Evolutionary conservation across 2,113 vertebrate genomes (phyloP).

Genomic region (Hydropotes inermis): DNA sequence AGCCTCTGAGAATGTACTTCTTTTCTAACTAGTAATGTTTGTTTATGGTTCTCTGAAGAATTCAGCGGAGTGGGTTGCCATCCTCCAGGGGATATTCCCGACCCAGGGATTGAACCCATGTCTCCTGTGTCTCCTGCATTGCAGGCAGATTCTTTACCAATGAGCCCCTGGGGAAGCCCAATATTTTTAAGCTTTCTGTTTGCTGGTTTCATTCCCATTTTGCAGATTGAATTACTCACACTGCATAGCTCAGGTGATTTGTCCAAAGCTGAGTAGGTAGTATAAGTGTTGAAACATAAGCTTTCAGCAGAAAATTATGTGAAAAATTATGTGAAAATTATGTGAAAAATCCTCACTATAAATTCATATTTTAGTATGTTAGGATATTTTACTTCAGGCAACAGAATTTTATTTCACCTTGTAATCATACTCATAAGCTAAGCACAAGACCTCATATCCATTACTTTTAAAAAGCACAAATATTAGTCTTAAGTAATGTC

Average conservation of each 20-base stretch:
- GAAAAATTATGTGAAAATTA: not conserved
- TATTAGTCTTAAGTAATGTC: not conserved
- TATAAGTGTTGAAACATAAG: constrained; percentile 24
- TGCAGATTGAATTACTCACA: constrained; percentile 49
- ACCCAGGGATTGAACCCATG: not conserved
- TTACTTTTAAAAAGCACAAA: not conserved
- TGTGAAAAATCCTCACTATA: not conserved
- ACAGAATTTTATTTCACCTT: constrained; percentile 41
- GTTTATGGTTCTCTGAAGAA: constrained; percentile 14
- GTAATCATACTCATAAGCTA: constrained; percentile 16
- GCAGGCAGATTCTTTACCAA: not conserved
- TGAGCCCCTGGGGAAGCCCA: not conserved
- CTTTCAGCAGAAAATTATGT: not conserved
- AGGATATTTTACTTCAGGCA: not conserved
- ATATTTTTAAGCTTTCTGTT: constrained; percentile 41
- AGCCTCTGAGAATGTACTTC: not conserved
- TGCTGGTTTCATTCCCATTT: constrained; percentile 17
- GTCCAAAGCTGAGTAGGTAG: not conserved
- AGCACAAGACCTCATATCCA: not conserved
- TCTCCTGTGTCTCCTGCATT: not conserved
- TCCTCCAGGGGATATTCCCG: not conserved
- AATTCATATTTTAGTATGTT: not conserved
- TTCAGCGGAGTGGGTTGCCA: not conserved
- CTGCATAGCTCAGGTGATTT: constrained; percentile 17
- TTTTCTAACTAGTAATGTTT: constrained; percentile 21